Conservation (phyloP, 2,888 invertebrate genomes). For the Chalcis sispes region DNA sequence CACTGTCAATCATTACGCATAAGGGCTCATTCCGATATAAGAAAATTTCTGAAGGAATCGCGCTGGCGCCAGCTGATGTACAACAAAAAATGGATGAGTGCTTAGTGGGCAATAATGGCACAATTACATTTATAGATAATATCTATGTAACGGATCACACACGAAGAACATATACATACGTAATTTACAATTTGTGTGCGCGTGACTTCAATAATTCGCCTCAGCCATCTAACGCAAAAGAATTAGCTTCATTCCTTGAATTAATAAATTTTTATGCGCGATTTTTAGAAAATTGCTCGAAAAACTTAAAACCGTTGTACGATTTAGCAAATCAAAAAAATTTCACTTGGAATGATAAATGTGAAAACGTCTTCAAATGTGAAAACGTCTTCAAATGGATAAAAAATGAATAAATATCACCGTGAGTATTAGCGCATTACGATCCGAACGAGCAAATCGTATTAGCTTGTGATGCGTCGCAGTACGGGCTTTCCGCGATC, state of each 20-base stretch:
- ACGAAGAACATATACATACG: slow-evolving; percentile 56
- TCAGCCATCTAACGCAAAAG: slow-evolving; percentile 30
- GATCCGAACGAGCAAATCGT: slow-evolving; percentile 50
- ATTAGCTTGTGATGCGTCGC: slow-evolving; percentile 57
- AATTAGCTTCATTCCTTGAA: slow-evolving; percentile 40
- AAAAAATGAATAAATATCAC: slow-evolving; percentile 55
- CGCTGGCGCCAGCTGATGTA: slow-evolving; percentile 59
- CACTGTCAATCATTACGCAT: slow-evolving; percentile 43
- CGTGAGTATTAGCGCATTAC: slow-evolving; percentile 50
- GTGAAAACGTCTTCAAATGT: no score
- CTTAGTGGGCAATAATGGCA: slow-evolving; percentile 56
- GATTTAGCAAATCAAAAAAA: slow-evolving; percentile 34
- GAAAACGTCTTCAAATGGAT: slow-evolving; percentile 53
- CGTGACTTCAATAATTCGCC: slow-evolving; percentile 52
- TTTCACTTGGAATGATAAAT: no score
- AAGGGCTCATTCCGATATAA: slow-evolving; percentile 23
- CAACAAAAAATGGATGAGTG: slow-evolving; percentile 64
- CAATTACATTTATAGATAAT: slow-evolving; percentile 60
- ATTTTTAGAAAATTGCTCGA: slow-evolving; percentile 19
- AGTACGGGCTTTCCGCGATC: slow-evolving; percentile 52
- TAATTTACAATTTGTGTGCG: slow-evolving; percentile 55
- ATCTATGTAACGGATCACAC: slow-evolving; percentile 57
- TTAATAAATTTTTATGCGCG: slow-evolving; percentile 47
- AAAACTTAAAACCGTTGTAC: slow-evolving; percentile 42
- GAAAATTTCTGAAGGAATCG: slow-evolving; percentile 29